phyloP scores from a whole-genome alignment of 2,113 vertebrate genomes.

The Cynocephalus volans region DNA sequence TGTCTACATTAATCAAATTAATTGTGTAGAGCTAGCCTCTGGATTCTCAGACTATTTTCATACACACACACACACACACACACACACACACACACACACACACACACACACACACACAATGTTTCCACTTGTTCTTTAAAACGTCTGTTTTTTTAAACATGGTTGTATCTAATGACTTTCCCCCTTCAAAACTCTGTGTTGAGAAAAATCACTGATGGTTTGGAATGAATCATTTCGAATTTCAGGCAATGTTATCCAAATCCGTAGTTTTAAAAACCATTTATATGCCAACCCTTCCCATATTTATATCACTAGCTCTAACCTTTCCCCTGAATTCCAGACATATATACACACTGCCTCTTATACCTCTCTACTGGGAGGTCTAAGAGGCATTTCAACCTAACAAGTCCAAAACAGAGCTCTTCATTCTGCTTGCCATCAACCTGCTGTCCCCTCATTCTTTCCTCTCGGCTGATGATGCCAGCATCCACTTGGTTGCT shows the following conservation, averaged over 20 bases:
- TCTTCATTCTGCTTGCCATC: neutral
- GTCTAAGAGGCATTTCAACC: neutral
- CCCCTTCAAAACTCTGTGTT: conserved; percentile 21
- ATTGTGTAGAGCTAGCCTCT: conserved; percentile 48
- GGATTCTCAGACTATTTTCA: neutral
- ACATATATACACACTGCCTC: neutral
- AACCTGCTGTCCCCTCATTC: neutral
- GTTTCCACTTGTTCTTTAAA: conserved; percentile 54
- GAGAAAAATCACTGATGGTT: conserved; percentile 37
- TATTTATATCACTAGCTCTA: neutral
- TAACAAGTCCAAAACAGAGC: neutral
- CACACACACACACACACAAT: neutral
- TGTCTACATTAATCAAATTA: conserved; percentile 69
- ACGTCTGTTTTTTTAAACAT: conserved; percentile 49
- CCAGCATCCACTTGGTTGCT: neutral
- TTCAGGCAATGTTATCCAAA: conserved; percentile 18
- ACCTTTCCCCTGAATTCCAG: neutral
- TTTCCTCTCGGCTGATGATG: neutral
- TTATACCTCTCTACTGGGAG: neutral
- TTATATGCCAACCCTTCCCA: neutral
- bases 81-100: neutral
- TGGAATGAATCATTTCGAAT: conserved; percentile 33
- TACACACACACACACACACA: conserved; percentile 5
- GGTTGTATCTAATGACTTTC: conserved; percentile 40
- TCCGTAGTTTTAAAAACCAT: neutral